Evolutionary conservation across 2,113 vertebrate species (phyloP).

Genomic region (Phoenicopterus ruber): DNA sequence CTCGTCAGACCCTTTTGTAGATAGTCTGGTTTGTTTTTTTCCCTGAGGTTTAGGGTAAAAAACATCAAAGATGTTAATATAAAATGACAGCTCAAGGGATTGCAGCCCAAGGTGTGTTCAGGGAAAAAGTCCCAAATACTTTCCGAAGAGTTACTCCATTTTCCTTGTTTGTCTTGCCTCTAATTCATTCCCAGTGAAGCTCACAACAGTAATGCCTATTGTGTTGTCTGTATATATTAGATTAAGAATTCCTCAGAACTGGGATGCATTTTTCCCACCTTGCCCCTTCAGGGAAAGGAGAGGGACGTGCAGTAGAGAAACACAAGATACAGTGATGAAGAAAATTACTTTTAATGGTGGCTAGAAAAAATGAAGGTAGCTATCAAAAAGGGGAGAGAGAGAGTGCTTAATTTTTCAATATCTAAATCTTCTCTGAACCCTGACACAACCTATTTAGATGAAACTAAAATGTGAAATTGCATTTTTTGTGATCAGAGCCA

Average conservation of each 20-base stretch:
- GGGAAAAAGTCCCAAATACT: background rate
- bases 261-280: background rate
- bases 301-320: background rate
- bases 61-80: background rate
- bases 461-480: background rate
- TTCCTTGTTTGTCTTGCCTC: background rate
- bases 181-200: background rate
- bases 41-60: background rate
- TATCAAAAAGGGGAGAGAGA: background rate
- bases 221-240: background rate
- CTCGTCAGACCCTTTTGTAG: background rate
- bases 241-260: background rate
- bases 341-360: background rate
- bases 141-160: background rate
- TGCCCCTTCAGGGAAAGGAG: background rate
- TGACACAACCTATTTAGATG: background rate
- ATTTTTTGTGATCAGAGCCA: background rate
- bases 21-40: background rate
- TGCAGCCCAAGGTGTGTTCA: background rate
- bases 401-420: background rate
- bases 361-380: background rate
- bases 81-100: background rate
- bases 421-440: background rate
- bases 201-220: background rate
- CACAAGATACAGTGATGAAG: background rate